Base-by-base conservation (phyloP, 2,797 vertebrate species). In the Rhinophrynus dorsalis region DNA sequence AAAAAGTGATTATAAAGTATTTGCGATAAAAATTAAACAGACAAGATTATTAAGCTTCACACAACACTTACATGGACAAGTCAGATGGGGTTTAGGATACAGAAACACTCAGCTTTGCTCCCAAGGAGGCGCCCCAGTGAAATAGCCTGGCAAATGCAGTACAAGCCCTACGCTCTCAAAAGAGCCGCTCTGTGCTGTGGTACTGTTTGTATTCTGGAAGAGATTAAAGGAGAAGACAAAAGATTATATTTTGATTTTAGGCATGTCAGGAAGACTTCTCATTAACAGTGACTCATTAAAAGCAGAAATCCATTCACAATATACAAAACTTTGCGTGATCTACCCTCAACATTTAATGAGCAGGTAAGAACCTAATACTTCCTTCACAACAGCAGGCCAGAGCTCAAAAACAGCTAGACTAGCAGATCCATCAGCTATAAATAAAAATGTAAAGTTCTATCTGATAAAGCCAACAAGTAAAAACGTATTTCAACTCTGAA, bases 101-200 rank as follows among this genome's bases (percentile, higher is more conserved):
- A 20, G 73, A 75, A 52, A 27, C 12, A 58, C 51, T 82, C 82
- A 89, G 83, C 80, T 88, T 78, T 78, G 80, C 78, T 80, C 77
- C 83, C 81, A 92, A 84, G 82, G 84, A 8, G 82, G 84, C 23
- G 91, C 82, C 75, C 89, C 86, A 38, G 85, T 89, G 85, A 94
- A 90, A 77, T 88, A 88, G 57, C 84, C 89, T 71, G 81, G 85
- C 57, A 89, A 77, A 86, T 85, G 91, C 63, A 82, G 91, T 80
- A 87, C 77, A 70, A 92, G 86, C 81, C 88, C 85, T 67, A 83
- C 86, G 86, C 85, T 78, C 75, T 83, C 76, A 11, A 77, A 79
- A 82, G 75, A 89, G 84, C 79, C 84, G 84, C 81, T 80, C 77
- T 84, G 80, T 6, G 73, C 82, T 79, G 80, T 88, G 82, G 81